Percentiles rank a stretch among this genome's conserved stretches.
Conservation (phyloP, 2,797 vertebrate species). For the Monodelphis domestica region DNA sequence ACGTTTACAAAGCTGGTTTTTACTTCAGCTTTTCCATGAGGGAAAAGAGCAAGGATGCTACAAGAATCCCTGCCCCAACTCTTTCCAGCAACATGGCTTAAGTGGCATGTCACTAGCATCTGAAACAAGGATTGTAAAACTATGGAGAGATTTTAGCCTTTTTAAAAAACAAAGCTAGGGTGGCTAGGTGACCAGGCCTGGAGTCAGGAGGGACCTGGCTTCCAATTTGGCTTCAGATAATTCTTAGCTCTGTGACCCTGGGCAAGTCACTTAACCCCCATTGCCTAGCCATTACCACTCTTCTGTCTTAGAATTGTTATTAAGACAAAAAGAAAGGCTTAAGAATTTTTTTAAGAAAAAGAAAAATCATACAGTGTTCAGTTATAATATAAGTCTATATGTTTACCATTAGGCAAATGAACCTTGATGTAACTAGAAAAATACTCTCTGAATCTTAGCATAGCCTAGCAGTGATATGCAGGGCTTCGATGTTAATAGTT, state of each 20-base stretch:
- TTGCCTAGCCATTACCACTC: no score
- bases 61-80: not conserved
- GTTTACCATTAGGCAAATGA: not conserved
- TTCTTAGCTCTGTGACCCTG: no score
- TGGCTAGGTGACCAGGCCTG: no score
- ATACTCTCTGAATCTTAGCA: not conserved
- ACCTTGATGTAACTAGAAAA: not conserved
- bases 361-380: not conserved
- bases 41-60: not conserved
- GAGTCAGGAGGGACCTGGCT: no score
- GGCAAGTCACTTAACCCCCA: no score
- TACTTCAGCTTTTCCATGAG: fast-evolving
- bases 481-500: not conserved
- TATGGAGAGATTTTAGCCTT: not conserved
- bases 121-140: not conserved
- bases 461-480: not conserved
- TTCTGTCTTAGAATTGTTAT: no score
- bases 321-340: no score
- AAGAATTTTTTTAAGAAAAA: no score
- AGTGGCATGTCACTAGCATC: not conserved
- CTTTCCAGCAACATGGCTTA: not conserved
- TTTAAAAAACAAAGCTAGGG: no score
- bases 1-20: not conserved
- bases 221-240: no score
- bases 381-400: not conserved